Evolutionary conservation across 2,113 vertebrate species (phyloP), one percentile per base, ranked within the genome.

Genomic region (Lophura nycthemera): DNA sequence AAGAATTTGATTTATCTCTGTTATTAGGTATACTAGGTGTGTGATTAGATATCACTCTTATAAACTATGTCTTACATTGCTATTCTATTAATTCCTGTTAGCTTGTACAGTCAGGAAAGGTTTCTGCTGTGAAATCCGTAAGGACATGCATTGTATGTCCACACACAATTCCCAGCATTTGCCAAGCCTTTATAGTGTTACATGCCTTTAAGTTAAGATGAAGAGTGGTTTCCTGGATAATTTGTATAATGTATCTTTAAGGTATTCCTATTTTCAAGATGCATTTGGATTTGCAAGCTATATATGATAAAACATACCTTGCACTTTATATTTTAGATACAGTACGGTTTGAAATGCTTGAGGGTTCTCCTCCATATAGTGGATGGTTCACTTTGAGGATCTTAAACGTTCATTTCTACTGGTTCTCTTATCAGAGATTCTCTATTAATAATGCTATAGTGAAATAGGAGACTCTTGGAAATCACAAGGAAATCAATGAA

Each of bases 381-480:
- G 91, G 71, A 70, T 36, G 21, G n/a, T 83, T 94, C 70, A n/a
- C 78, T 93, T 65, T 78, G 83, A 92, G 83, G 57, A 64, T 50
- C 67, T 95, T 92, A 90, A 77, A 64, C 72, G 66, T 87, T 92
- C 48, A 52, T 96, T 95, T 91, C 78, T 88, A 50, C 59, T 86
- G 52, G 32, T 80, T 85, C 86, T 95, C 65, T 38, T 67, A 83
- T 88, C 89, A 61, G 83, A 88, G 65, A 93, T 89, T 95, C 78
- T 92, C 36, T 36, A 63, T 92, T 84, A 94, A 83, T 77, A 95
- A 91, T 96, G 85, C 70, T 42, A 67, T 67, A 79, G 78, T 82
- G 92, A 94, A 95, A 79, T 36, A 93, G 94, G 56, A 97, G 73
- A 86, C 22, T 93, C 92, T 93, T 96, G 74, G 92, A 93, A 95